A percentile compares a stretch with the other conserved stretches of the same genome.
Evolutionary conservation across 2,888 invertebrate species (phyloP).

Genomic region (Netelia fuscicornis): DNA sequence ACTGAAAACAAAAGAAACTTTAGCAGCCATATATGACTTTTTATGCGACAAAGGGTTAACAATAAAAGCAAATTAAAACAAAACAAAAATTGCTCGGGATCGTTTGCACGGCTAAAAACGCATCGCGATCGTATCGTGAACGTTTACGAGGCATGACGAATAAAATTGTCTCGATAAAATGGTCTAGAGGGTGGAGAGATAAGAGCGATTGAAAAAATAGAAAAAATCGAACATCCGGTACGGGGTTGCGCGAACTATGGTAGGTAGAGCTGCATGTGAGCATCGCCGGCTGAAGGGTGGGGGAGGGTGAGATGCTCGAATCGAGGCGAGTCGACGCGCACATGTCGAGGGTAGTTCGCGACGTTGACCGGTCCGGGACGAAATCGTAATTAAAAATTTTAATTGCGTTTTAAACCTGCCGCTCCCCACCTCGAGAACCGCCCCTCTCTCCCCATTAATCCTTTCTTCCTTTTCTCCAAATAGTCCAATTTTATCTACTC

Average conservation of each 20-base stretch:
- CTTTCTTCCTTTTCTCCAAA: slow-evolving; percentile 60
- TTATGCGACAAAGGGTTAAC: too few relatives aligned
- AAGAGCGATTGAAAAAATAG: not conserved
- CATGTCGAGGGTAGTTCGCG: slow-evolving; percentile 33
- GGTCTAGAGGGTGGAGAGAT: not conserved
- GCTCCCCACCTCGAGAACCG: slow-evolving; percentile 10
- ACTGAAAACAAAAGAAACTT: too few relatives aligned
- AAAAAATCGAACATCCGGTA: slow-evolving; percentile 6
- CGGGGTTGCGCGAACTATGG: not conserved
- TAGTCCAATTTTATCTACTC: slow-evolving; percentile 50
- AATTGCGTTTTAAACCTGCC: slow-evolving; percentile 80
- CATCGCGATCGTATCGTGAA: too few relatives aligned
- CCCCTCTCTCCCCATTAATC: slow-evolving; percentile 60
- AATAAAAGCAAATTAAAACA: too few relatives aligned
- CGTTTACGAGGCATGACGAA: too few relatives aligned
- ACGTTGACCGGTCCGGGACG: slow-evolving; percentile 68
- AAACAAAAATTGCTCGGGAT: too few relatives aligned
- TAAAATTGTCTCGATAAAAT: not conserved
- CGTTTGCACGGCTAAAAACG: too few relatives aligned
- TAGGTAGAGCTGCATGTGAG: not conserved
- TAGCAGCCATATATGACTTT: too few relatives aligned
- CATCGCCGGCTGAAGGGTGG: not conserved
- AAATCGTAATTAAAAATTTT: slow-evolving; percentile 83
- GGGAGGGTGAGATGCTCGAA: not conserved
- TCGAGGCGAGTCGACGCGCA: not conserved